Evolutionary conservation across 1,140 invertebrate genomes (phyloP).

Genomic region (Vollenhovia emeryi): DNA sequence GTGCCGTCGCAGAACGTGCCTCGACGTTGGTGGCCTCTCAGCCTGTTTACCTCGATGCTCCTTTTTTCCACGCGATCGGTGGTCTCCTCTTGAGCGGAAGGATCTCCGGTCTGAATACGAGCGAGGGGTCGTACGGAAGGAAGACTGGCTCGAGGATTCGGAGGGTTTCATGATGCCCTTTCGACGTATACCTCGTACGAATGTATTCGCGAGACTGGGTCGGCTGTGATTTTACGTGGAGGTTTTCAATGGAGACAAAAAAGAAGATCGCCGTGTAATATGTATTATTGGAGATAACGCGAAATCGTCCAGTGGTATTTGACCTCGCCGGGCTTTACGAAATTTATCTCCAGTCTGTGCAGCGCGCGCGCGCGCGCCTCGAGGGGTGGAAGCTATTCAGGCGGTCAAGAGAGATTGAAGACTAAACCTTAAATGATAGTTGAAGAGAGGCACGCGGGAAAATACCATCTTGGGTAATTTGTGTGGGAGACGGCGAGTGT

Average conservation of each 20-base stretch:
- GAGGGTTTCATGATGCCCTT: neutral
- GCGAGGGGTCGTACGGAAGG: neutral
- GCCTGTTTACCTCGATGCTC: constrained; percentile 58
- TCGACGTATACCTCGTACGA: constrained; percentile 13
- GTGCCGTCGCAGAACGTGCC: neutral
- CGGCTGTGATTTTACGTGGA: constrained; percentile 46
- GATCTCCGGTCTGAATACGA: constrained; percentile 32
- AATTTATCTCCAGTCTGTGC: constrained; percentile 71
- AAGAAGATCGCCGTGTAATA: constrained; percentile 6
- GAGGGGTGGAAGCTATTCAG: constrained; percentile 1
- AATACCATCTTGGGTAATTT: constrained; percentile 74
- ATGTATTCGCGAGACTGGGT: neutral
- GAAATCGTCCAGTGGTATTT: constrained; percentile 58
- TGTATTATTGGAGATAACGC: constrained; percentile 26
- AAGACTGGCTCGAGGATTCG: constrained; percentile 1
- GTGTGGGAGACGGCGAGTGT: constrained; percentile 77
- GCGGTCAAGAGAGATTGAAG: constrained; percentile 72
- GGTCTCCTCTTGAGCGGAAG: constrained; percentile 14
- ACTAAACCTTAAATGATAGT: constrained; percentile 76
- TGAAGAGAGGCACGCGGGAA: constrained; percentile 66
- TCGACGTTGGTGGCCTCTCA: constrained; percentile 38
- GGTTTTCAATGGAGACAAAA: constrained; percentile 20
- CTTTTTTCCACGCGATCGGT: constrained; percentile 58
- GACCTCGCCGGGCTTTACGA: constrained; percentile 56
- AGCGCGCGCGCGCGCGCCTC: neutral